A percentile compares a stretch with the other conserved stretches of the same genome.
Evolutionary conservation across 2,113 vertebrate genomes (phyloP).

Genomic region (Ptilonorhynchus violaceus): DNA sequence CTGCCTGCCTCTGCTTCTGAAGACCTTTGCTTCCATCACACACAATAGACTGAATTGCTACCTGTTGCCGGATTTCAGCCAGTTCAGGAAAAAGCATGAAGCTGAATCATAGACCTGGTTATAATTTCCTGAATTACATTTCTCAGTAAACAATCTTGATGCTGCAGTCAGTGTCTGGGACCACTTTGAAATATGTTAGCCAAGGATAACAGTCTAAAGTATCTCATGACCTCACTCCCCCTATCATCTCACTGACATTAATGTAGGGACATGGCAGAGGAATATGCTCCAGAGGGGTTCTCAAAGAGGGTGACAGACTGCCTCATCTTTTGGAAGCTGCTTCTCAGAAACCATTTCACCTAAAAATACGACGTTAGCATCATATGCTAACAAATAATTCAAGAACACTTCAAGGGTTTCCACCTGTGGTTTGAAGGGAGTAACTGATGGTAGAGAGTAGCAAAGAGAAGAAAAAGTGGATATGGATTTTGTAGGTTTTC

Average conservation of each 20-base stretch:
- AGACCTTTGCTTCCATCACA: neutral
- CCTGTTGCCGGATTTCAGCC: neutral
- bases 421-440: neutral
- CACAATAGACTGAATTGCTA: neutral
- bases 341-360: neutral
- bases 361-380: neutral
- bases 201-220: neutral
- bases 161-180: neutral
- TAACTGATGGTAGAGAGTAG: neutral
- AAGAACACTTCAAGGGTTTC: neutral
- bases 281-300: neutral
- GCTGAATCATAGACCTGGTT: neutral
- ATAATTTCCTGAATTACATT: neutral
- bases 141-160: neutral
- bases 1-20: neutral
- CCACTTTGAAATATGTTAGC: neutral
- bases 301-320: neutral
- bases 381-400: neutral
- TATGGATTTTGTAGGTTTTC: neutral
- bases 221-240: neutral
- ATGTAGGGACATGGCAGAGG: neutral
- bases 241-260: neutral
- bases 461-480: neutral
- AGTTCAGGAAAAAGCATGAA: neutral
- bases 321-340: neutral